Base-by-base conservation (phyloP, 1,140 invertebrate genomes). In the Ylistrum balloti region DNA sequence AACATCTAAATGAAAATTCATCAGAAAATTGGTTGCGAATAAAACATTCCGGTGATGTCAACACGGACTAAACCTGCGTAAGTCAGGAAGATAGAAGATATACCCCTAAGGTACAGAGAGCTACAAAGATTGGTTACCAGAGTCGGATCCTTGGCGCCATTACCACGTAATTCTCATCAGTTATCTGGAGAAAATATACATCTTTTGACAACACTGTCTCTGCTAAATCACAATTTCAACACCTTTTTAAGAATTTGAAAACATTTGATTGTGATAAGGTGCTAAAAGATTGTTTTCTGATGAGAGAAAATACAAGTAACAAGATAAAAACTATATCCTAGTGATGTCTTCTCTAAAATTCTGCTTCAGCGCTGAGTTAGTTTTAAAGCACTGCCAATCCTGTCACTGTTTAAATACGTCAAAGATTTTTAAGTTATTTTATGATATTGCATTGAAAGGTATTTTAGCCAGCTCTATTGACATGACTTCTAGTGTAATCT, bases 61-160 rank as follows among this genome's bases (percentile, higher is more conserved):
- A 74, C 22, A 11, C 56, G n/a, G 56, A 28, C 56, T 11, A 74
- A 74, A 74, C 56, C 56, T 74, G 56, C 56, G 7, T 74, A 74
- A 74, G 56, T 74, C 56, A 74, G 56, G n/a, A 74, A 74, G 56
- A 74, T 74, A 28, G 56, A 74, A 11, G 56, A n/a, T 74, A 74
- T 74, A 74, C 56, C 56, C 56, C n/a, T 9, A 74, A 74, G 56
- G 56, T 74, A 74, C 56, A 28, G 56, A 74, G 22, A 28, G 22
- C 22, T n/a, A 74, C 56, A 74, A 74, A 74, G 56, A n/a, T 74
- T n/a, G n/a, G 56, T 74, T 28, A 74, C 56, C 22, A 28, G 56
- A 74, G 56, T 74, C 22, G 56, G 56, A 74, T 74, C 56, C 2
- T 3, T 74, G 56, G 56, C 56, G 56, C 56, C 56, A 28, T 28